Conservation (phyloP, 2,113 vertebrate genomes). For the Pterocles gutturalis region DNA sequence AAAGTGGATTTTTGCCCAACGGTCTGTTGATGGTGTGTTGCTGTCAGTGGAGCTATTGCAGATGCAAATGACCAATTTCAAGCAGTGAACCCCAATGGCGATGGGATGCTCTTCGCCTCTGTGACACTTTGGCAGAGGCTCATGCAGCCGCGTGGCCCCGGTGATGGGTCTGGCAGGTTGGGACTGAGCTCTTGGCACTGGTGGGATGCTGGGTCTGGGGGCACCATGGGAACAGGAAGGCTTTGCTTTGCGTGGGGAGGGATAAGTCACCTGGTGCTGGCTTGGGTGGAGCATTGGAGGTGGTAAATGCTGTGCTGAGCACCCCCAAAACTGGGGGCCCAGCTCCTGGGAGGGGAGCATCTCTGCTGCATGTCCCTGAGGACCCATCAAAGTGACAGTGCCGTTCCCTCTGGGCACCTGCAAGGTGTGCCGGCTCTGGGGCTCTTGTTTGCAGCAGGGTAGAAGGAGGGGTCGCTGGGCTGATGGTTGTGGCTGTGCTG, state of each 20-base stretch:
- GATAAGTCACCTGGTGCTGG: background rate
- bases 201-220: background rate
- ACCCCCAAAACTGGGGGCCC: background rate
- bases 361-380: background rate
- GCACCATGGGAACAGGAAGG: background rate
- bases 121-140: background rate
- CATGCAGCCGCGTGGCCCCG: background rate
- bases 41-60: background rate
- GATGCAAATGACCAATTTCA: background rate
- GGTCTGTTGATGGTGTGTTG: background rate
- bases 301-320: background rate
- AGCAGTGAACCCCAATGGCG: background rate
- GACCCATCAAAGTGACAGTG: background rate
- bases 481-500: background rate
- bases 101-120: accelerated
- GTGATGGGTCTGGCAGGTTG: background rate
- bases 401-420: background rate
- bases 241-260: background rate
- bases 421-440: background rate
- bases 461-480: background rate
- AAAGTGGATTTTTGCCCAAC: too few species aligned
- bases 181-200: accelerated
- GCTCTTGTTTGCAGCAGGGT: background rate
- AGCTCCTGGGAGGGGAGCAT: background rate
- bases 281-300: accelerated